Evolutionary conservation across 2,888 invertebrate genomes (phyloP).

Genomic region (Torymus aiolomorphi): DNA sequence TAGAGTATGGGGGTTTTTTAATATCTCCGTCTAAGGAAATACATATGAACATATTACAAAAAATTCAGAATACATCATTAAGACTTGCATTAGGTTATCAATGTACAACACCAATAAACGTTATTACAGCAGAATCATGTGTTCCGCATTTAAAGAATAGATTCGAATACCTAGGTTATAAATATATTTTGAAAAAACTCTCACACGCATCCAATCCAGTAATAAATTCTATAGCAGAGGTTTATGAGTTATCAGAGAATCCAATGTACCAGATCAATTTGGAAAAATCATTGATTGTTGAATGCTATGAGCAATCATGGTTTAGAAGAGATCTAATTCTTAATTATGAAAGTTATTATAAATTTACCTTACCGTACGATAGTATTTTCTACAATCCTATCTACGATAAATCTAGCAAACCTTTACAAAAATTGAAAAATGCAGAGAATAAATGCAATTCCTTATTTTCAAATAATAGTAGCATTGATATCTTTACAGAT

Average conservation of each 20-base stretch:
- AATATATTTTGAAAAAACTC: conserved; percentile 40
- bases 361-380: background rate
- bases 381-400: background rate
- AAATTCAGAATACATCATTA: conserved; percentile 49
- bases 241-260: conserved; percentile 13
- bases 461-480: too few relatives aligned
- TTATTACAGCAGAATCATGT: conserved; percentile 50
- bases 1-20: conserved; percentile 50
- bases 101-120: conserved; percentile 50
- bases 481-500: conserved; percentile 1
- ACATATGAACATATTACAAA: conserved; percentile 33
- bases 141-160: conserved; percentile 36
- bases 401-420: background rate
- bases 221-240: conserved; percentile 22
- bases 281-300: conserved; percentile 2
- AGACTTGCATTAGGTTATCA: conserved; percentile 54
- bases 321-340: background rate
- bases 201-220: background rate
- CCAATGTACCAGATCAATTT: conserved; percentile 39
- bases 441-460: background rate
- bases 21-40: conserved; percentile 35
- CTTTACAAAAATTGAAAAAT: background rate
- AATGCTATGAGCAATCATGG: background rate
- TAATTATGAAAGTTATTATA: background rate
- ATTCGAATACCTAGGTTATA: conserved; percentile 38